Evolutionary conservation across 2,888 invertebrate genomes (phyloP).

Genomic region (Pandemis cinnamomeana): DNA sequence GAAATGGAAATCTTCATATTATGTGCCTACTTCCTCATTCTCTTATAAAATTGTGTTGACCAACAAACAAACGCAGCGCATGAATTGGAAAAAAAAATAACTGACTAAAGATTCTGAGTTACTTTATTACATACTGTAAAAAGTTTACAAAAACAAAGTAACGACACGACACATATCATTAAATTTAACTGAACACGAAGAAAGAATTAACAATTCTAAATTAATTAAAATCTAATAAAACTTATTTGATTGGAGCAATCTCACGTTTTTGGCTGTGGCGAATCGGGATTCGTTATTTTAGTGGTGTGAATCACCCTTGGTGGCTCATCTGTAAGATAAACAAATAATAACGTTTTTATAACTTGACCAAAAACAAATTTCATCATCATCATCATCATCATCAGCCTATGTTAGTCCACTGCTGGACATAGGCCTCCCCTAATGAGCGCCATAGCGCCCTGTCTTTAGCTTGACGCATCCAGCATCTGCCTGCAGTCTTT

Average conservation of each 20-base stretch:
- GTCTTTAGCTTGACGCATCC: too few relatives aligned
- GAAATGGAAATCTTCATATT: too few relatives aligned
- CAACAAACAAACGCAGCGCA: background rate
- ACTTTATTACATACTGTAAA: slow-evolving; percentile 12
- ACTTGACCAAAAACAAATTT: too few relatives aligned
- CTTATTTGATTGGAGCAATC: background rate
- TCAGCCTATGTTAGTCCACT: too few relatives aligned
- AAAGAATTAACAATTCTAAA: slow-evolving; percentile 17
- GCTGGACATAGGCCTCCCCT: too few relatives aligned
- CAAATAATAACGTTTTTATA: too few relatives aligned
- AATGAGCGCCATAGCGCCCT: too few relatives aligned
- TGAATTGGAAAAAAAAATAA: background rate
- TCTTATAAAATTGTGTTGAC: too few relatives aligned
- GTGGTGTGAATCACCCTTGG: slow-evolving; percentile 32
- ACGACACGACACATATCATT: background rate
- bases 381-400: too few relatives aligned
- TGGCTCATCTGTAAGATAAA: slow-evolving; percentile 24
- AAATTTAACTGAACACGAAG: background rate
- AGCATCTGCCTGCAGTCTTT: too few relatives aligned
- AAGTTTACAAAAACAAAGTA: slow-evolving; percentile 1
- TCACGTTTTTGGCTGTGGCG: slow-evolving; percentile 25
- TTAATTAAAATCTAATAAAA: slow-evolving; percentile 10
- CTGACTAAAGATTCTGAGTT: background rate
- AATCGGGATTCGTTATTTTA: slow-evolving; percentile 21
- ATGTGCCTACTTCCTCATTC: too few relatives aligned